Conservation (phyloP, 2,797 vertebrate species). For the Pangasius mekongensis region DNA sequence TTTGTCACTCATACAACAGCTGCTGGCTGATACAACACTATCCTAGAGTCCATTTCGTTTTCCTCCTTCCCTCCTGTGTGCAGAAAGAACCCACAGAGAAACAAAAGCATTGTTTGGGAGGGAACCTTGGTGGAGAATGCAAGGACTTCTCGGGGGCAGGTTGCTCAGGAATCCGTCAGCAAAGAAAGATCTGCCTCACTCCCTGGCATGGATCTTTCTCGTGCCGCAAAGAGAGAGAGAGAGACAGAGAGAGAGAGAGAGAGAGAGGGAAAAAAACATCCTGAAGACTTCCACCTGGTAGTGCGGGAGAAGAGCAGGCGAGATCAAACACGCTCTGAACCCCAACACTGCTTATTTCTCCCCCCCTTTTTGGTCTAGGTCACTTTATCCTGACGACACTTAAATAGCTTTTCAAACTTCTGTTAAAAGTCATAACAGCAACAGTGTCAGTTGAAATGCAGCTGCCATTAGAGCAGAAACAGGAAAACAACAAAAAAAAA, state of each 20-base stretch:
- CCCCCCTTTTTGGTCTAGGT: not conserved
- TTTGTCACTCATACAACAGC: constrained; percentile 89
- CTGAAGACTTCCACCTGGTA: constrained; percentile 71
- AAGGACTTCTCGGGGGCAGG: constrained; percentile 69
- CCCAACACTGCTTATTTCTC: constrained; percentile 21
- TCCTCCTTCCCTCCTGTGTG: constrained; percentile 68
- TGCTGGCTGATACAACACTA: constrained; percentile 85
- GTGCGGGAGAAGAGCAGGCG: constrained; percentile 37
- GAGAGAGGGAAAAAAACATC: constrained; percentile 60
- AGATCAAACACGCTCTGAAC: constrained; percentile 44
- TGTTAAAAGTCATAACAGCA: constrained; percentile 2
- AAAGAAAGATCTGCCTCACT: constrained; percentile 52
- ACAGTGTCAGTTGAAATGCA: constrained; percentile 37
- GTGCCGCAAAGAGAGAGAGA: constrained; percentile 34
- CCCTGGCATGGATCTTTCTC: constrained; percentile 67
- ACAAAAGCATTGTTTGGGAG: constrained; percentile 77
- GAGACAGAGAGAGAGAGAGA: not conserved
- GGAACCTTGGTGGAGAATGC: constrained; percentile 74
- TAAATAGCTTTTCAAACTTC: constrained; percentile 31
- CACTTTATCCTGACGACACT: constrained; percentile 33
- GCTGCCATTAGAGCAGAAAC: constrained; percentile 48
- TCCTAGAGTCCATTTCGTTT: constrained; percentile 56
- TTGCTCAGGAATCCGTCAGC: constrained; percentile 62
- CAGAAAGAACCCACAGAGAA: constrained; percentile 69
- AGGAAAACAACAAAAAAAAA: constrained; percentile 14